phyloP scores from a whole-genome alignment of 2,888 invertebrate species.

The Amorpha juglandis region DNA sequence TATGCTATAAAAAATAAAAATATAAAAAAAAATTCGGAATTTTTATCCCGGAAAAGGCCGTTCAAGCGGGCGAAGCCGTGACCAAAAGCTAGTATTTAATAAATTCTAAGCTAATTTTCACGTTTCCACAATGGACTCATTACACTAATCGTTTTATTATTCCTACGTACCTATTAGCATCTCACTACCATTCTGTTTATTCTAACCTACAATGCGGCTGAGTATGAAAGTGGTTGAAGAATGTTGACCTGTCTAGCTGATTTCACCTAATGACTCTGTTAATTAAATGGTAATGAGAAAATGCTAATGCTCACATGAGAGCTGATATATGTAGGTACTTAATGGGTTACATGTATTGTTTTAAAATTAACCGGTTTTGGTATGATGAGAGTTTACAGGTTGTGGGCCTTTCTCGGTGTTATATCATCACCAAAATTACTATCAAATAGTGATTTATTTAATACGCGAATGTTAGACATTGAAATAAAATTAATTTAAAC shows the following conservation, averaged over 20 bases:
- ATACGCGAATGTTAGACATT: too few relatives aligned
- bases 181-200: not conserved
- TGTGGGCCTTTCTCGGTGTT: too few relatives aligned
- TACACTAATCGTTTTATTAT: constrained; percentile 4
- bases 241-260: constrained; percentile 28
- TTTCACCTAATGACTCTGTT: constrained; percentile 24
- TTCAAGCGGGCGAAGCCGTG: too few relatives aligned
- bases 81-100: too few relatives aligned
- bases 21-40: too few relatives aligned
- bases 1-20: too few relatives aligned
- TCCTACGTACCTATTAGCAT: constrained; percentile 1
- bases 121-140: constrained; percentile 6
- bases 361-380: not conserved
- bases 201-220: not conserved
- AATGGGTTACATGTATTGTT: not conserved
- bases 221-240: constrained; percentile 35
- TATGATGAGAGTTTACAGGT: not conserved
- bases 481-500: too few relatives aligned
- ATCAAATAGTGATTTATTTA: too few relatives aligned
- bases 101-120: not conserved
- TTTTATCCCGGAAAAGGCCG: too few relatives aligned
- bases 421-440: too few relatives aligned
- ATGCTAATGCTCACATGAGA: constrained; percentile 9
- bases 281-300: constrained; percentile 20
- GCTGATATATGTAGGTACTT: not conserved